Percentiles rank a stretch among this genome's conserved stretches.
phyloP scores from a whole-genome alignment of 2,888 invertebrate species.

The Caenorhabditis doughertyi region DNA sequence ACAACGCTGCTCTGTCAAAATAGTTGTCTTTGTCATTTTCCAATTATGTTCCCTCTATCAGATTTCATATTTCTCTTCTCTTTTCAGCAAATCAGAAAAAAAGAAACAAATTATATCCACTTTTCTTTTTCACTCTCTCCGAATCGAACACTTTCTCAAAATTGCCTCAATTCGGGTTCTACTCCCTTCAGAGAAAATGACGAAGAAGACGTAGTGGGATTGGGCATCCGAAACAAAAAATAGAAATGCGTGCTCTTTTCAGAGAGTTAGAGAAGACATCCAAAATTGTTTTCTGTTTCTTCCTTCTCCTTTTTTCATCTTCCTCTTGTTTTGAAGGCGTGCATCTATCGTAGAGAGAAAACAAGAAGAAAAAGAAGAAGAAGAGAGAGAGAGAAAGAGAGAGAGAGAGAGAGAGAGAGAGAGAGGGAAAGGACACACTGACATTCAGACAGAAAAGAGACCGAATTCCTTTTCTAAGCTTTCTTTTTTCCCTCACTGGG shows the following conservation, averaged over 20 bases:
- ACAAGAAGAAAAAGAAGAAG: constrained; percentile 14
- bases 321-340: constrained; percentile 40
- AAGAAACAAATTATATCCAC: constrained; percentile 13
- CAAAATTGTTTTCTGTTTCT: constrained; percentile 39
- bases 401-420: constrained; percentile 17
- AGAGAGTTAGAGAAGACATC: constrained; percentile 23
- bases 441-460: constrained; percentile 32
- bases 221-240: neutral
- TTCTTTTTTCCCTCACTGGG: neutral
- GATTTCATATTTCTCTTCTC: neutral
- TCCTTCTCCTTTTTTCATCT: constrained; percentile 24
- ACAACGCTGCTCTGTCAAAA: neutral
- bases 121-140: constrained; percentile 7
- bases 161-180: constrained; percentile 44
- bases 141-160: constrained; percentile 16
- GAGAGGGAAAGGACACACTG: constrained; percentile 23
- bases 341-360: constrained; percentile 21
- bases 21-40: neutral
- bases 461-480: constrained; percentile 34
- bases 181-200: constrained; percentile 3
- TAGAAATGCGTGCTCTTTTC: constrained; percentile 16
- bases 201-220: constrained; percentile 18
- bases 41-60: neutral
- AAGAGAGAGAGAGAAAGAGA: too few relatives aligned
- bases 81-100: constrained; percentile 17